Base-by-base conservation (phyloP, 1,140 invertebrate genomes). In the Drosophila erecta region DNA sequence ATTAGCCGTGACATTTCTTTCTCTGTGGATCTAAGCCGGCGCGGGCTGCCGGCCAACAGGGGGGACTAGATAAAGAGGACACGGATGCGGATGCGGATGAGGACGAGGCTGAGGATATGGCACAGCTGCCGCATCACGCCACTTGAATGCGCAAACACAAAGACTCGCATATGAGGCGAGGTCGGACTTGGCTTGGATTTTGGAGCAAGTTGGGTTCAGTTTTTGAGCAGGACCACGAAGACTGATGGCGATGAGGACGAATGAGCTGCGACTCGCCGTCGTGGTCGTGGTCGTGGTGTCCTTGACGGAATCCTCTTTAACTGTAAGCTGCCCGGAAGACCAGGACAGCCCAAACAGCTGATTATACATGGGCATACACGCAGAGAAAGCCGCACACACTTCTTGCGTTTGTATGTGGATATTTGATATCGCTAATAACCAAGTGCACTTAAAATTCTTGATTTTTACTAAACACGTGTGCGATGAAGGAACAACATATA, bases 111-210 rank as follows among this genome's bases (percentile, higher is more conserved):
- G 35, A 24, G 71, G 51, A 64, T 38, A 43, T 38, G 69, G 53
- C 59, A 44, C 56, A 70, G 75, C 61, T 67, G 79, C 58, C 66
- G 74, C 67, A 44, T 53, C 65, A 84, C 81, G 72, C 59, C 81
- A 81, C 83, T 86, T 87, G 83, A 86, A 86, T 86, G 79, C 83
- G 65, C 83, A 86, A 86, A 86, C 83, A 86, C 81, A 86, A 87
- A 86, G 81, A 81, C 58, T 87, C 50, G 78, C 83, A 86, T 76
- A 81, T 87, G 83, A 79, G 75, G 40, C 53, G 60, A 60, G 43
- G 46, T 58, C 49, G 47, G 59, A 51, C 60, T 46, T 57, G 71
- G 46, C 27, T 69, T 14, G 50, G 50, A 66, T 55, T 40, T 46
- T 46, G 35, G 62, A 30, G 11, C 12, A 14, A 38, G 41, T 47